Evolutionary conservation across 2,797 vertebrate species (phyloP), one percentile per base, ranked within the genome.

Genomic region (Helostoma temminkii): DNA sequence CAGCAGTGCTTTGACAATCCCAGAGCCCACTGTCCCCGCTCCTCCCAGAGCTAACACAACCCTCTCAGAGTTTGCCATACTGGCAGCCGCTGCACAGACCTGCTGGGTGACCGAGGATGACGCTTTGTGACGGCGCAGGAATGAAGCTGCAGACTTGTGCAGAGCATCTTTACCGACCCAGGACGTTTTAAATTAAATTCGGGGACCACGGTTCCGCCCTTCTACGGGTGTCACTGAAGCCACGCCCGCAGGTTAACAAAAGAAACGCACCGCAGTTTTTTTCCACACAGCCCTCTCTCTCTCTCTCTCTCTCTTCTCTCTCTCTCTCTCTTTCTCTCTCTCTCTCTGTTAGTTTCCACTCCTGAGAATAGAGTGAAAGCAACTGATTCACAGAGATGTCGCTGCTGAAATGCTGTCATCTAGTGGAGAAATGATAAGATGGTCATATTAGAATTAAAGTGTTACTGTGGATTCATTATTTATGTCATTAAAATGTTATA

Each of bases 21-120:
- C 94, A 2, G 94, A 95, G 25, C 95, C 95, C 74, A 96, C 95
- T 0, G 89, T 94, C 5, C 95, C 95, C 12, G 95, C 94, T 64
- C 95, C 95, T 3, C 94, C 93, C 10, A 95, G 92, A n/a, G 85
- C 93, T 3, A 95, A 68, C 48, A 94, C 95, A 5, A 94, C 83
- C 47, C 93, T 83, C 46, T 93, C 91, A 7, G 92, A 88, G 63
- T 92, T 92, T 9, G 92, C 86, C 94, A 93, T 93, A 53, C 50
- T 62, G 25, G 32, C 59, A 54, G 36, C 24, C 36, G 63, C 48
- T 81, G 71, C 66, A 55, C 36, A 30, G 28, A 34, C 24, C 43
- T 66, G 49, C 15, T 39, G 52, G 12, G 54, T 66, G 74, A 55
- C 42, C 49, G 57, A 68, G 12, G 50, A 11, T 6, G 41, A 21